Base-by-base conservation (phyloP, 2,113 vertebrate genomes). In the Labeo rohita region DNA sequence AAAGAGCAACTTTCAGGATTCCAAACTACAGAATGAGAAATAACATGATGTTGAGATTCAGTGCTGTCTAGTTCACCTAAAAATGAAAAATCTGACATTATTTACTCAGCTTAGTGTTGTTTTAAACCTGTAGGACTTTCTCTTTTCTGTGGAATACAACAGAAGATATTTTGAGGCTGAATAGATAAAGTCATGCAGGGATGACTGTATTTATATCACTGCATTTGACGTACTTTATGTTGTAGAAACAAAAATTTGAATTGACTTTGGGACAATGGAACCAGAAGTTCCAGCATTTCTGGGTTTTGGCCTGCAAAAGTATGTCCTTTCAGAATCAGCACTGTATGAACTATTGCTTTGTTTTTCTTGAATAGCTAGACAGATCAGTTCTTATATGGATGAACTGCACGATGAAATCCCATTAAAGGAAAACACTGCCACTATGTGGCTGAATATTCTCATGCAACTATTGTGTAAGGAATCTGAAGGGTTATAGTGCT, bases 391-490 rank as follows among this genome's bases (percentile, higher is more conserved):
- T 0, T 23, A 23, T 9, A 8, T 34, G 12, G 6, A 50, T 52
- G n/a, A 50, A 59, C 4, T 21, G 16, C 34, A 79, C 8, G 34
- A 43, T 21, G 16, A 4, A 9, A 9, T 79, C 54, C 4, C 50
- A 43, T 79, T 18, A n/a, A 79, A 92, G 92, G 80, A 47, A 88
- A 84, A 94, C 87, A 93, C 91, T 94, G 93, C 93, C 94, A 90
- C 90, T 93, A 74, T 91, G 92, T 94, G 94, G 93, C 68, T 66
- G 0, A 2, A 73, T 70, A 13, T 91, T 21, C 75, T 49, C 68
- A 84, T 49, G 23, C 10, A 75, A 54, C 15, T 16, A 39, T 16
- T 84, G 10, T n/a, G 16, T 9, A 21, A 43, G 0, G 36, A 43
- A 18, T 72, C 18, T 21, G 36, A 15, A 75, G 6, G 12, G 4